These are phyloP conservation scores for Neodontobutis hainanensis DNA, from an alignment of 2,113 vertebrate species.

Conservation along the genomic window DNA sequence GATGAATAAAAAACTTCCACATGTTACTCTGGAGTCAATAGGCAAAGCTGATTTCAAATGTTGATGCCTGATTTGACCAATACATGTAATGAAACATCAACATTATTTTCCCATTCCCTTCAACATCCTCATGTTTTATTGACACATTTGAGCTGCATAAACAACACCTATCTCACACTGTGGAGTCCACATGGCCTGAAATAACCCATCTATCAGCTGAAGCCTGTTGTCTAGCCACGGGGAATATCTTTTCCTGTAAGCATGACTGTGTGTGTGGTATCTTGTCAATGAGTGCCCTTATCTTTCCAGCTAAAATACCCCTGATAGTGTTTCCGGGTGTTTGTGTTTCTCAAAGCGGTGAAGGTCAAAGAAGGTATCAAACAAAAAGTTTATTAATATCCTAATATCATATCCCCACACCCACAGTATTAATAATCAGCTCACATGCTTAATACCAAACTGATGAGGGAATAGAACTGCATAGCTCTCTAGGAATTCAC, in stretches of 20 bases:
- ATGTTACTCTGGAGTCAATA: no score
- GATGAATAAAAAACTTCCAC: no score
- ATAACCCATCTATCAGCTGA: not conserved
- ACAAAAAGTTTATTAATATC: conserved; percentile 60
- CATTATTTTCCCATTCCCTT: not conserved
- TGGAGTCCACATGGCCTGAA: not conserved
- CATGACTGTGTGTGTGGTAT: conserved; percentile 26
- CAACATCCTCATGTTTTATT: not conserved
- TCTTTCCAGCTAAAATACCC: conserved; percentile 40
- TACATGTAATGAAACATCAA: not conserved
- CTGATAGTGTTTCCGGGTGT: conserved; percentile 38
- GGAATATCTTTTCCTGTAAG: conserved; percentile 24
- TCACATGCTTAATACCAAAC: conserved; percentile 48
- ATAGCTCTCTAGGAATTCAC: conserved; percentile 5
- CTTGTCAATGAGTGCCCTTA: conserved; percentile 30
- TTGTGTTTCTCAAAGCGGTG: conserved; percentile 3
- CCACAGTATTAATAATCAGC: conserved; percentile 34
- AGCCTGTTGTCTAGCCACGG: not conserved
- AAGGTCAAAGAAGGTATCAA: conserved; percentile 35
- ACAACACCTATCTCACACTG: not conserved
- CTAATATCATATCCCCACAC: conserved; percentile 18
- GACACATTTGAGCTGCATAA: not conserved
- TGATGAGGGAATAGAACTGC: conserved; percentile 21
- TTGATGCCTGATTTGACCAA: not conserved
- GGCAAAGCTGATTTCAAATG: no score